A percentile compares a stretch with the other conserved stretches of the same genome.
phyloP scores from a whole-genome alignment of 2,888 invertebrate species.

The Horisme vitalbata region DNA sequence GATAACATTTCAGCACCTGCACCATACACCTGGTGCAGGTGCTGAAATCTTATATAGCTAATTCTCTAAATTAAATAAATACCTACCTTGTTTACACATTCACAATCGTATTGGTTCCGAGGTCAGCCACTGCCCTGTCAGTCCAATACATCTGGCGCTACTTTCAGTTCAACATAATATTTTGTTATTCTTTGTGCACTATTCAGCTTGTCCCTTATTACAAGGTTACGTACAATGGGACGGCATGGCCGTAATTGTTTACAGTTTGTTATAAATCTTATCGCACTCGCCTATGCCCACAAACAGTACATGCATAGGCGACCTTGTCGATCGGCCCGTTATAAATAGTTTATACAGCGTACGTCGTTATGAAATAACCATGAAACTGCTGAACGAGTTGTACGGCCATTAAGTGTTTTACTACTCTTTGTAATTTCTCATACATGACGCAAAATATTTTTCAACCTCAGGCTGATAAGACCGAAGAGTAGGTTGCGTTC shows the following conservation, averaged over 20 bases:
- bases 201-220: constrained; percentile 41
- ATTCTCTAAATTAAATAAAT: constrained; percentile 37
- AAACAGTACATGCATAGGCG: constrained; percentile 39
- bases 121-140: constrained; percentile 45
- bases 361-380: constrained; percentile 44
- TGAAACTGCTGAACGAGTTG: constrained; percentile 39
- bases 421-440: constrained; percentile 20
- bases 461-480: too few species aligned
- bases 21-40: constrained; percentile 18
- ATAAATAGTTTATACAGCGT: constrained; percentile 46
- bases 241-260: constrained; percentile 49
- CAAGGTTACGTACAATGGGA: constrained; percentile 47
- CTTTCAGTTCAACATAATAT: constrained; percentile 45
- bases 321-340: constrained; percentile 51
- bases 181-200: constrained; percentile 32
- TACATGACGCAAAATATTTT: too few species aligned
- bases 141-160: constrained; percentile 45
- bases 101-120: constrained; percentile 44
- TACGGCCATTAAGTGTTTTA: constrained; percentile 25
- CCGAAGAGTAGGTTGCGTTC: constrained; percentile 42
- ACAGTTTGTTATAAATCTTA: constrained; percentile 55
- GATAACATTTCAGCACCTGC: too few species aligned
- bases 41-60: constrained; percentile 17
- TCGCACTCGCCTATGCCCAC: constrained; percentile 41
- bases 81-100: constrained; percentile 40